Evolutionary conservation across 2,888 invertebrate species (phyloP).

Genomic region (Syrista parreyssii): DNA sequence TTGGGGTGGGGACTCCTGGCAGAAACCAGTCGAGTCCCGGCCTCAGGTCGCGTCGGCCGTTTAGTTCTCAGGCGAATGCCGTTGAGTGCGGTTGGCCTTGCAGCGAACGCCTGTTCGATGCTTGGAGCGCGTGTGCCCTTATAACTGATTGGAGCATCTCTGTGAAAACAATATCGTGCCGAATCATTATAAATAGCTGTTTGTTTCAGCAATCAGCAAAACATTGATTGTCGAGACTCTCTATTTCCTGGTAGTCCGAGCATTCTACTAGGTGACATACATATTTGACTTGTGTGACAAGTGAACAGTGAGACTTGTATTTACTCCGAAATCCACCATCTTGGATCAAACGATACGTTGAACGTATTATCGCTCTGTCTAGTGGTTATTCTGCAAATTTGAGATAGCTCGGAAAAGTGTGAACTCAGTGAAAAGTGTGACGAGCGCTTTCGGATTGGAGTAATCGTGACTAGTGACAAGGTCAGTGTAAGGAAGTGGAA

Average conservation of each 20-base stretch:
- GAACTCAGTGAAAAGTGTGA: not conserved
- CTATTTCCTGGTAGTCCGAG: not conserved
- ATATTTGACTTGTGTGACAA: not conserved
- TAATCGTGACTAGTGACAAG: not conserved
- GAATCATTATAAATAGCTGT: not conserved
- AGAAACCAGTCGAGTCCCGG: conserved; percentile 60
- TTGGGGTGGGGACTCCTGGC: conserved; percentile 40
- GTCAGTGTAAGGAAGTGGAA: not conserved
- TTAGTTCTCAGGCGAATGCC: conserved; percentile 60
- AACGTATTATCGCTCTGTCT: not conserved
- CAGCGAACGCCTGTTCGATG: conserved; percentile 27
- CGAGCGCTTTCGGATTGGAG: not conserved
- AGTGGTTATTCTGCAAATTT: not conserved
- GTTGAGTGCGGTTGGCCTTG: conserved; percentile 51
- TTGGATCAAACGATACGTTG: not conserved
- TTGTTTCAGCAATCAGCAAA: not conserved
- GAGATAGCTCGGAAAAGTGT: not conserved
- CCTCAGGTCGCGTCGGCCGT: conserved; percentile 58
- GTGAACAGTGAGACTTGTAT: not conserved
- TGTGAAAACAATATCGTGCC: not conserved
- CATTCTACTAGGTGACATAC: not conserved
- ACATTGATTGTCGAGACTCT: not conserved
- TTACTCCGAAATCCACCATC: not conserved
- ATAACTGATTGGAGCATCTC: not conserved
- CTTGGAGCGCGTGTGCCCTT: conserved; percentile 13